Evolutionary conservation across 2,113 vertebrate species (phyloP).

Genomic region (Eupsittula cactorum): DNA sequence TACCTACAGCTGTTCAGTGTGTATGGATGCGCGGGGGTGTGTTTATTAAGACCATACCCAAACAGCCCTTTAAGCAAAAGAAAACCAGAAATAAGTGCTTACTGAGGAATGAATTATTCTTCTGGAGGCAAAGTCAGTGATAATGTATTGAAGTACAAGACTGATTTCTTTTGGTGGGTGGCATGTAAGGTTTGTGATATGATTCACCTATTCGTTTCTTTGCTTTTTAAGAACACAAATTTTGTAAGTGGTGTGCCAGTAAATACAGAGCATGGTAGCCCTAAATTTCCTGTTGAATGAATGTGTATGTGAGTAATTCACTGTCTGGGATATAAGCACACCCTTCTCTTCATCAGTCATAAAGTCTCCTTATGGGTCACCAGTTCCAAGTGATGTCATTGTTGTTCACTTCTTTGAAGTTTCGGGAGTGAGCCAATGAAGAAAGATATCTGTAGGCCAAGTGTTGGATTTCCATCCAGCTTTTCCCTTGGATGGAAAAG

Average conservation of each 20-base stretch:
- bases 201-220: neutral
- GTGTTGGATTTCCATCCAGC: neutral
- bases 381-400: neutral
- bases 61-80: neutral
- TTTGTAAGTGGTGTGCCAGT: neutral
- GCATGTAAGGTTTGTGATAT: neutral
- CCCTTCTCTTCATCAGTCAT: neutral
- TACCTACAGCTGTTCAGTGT: neutral
- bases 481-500: neutral
- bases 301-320: neutral
- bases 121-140: neutral
- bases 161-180: neutral
- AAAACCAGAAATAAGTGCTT: neutral
- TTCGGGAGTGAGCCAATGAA: neutral
- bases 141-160: neutral
- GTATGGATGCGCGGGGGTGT: neutral
- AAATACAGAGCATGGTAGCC: neutral
- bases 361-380: neutral
- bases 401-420: neutral
- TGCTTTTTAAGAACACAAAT: neutral
- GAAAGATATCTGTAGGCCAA: neutral
- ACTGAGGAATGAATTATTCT: neutral
- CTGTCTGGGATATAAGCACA: neutral
- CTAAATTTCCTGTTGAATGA: neutral
- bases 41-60: neutral